These are phyloP conservation scores for Threskiornis aethiopicus DNA, from an alignment of 2,797 vertebrate species.

Conservation along the genomic window DNA sequence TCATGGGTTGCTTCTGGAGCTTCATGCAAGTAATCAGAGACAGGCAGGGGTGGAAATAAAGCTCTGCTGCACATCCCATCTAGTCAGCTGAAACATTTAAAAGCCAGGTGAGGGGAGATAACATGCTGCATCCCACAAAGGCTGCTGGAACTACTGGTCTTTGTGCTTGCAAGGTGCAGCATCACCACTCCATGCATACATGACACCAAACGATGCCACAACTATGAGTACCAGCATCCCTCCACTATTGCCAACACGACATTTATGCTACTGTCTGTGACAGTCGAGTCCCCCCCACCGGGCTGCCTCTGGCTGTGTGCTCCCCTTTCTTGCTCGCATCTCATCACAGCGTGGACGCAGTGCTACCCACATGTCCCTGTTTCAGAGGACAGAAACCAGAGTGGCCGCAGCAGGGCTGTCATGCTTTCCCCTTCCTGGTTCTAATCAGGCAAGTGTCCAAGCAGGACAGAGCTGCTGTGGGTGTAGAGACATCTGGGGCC, in stretches of 20 bases:
- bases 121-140: neutral
- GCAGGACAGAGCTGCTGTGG: neutral
- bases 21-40: neutral
- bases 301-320: neutral
- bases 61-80: neutral
- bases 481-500: neutral
- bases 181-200: neutral
- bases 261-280: neutral
- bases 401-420: rapidly evolving
- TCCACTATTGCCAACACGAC: rapidly evolving
- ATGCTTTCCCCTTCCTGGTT: neutral
- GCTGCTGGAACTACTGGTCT: neutral
- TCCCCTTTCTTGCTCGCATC: neutral
- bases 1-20: neutral
- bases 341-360: rapidly evolving
- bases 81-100: neutral
- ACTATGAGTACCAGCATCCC: neutral
- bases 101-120: neutral
- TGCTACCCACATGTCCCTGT: rapidly evolving
- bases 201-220: rapidly evolving
- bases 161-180: neutral
- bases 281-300: rapidly evolving
- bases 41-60: neutral
- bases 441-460: neutral
- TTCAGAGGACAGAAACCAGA: neutral